phyloP scores from a whole-genome alignment of 2,113 vertebrate species.

The Nymphicus hollandicus region DNA sequence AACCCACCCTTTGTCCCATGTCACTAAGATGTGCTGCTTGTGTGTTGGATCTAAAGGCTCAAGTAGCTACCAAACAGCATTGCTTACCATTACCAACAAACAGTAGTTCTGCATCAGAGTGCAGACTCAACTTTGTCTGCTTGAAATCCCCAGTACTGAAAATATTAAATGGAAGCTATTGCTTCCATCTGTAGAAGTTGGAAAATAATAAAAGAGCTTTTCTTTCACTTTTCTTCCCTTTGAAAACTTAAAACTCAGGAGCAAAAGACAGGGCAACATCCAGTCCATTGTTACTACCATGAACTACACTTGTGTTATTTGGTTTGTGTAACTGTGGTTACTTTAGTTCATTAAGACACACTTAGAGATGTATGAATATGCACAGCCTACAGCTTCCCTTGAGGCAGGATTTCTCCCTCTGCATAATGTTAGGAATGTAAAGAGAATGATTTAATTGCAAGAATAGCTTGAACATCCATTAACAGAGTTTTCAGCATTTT shows the following conservation, averaged over 20 bases:
- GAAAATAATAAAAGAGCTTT: not conserved
- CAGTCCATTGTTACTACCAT: not conserved
- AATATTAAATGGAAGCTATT: not conserved
- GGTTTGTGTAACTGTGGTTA: not conserved
- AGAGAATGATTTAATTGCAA: not conserved
- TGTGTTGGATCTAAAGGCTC: not conserved
- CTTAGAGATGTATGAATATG: not conserved
- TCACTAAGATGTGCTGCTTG: not conserved
- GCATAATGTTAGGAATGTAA: not conserved
- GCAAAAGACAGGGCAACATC: not conserved
- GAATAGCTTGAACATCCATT: not conserved
- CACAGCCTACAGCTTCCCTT: not conserved
- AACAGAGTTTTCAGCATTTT: not conserved
- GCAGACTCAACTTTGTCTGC: not conserved
- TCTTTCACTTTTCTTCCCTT: not conserved
- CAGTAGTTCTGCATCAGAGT: not conserved
- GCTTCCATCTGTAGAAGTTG: not conserved
- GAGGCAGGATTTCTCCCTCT: not conserved
- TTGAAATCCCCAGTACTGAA: not conserved
- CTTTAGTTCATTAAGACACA: accelerated
- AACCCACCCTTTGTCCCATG: not conserved
- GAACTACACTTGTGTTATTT: not conserved
- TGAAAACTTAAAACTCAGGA: not conserved
- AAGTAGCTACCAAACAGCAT: not conserved
- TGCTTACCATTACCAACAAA: not conserved